phyloP scores from a whole-genome alignment of 2,888 invertebrate genomes.

The Calameuta pallipes region DNA sequence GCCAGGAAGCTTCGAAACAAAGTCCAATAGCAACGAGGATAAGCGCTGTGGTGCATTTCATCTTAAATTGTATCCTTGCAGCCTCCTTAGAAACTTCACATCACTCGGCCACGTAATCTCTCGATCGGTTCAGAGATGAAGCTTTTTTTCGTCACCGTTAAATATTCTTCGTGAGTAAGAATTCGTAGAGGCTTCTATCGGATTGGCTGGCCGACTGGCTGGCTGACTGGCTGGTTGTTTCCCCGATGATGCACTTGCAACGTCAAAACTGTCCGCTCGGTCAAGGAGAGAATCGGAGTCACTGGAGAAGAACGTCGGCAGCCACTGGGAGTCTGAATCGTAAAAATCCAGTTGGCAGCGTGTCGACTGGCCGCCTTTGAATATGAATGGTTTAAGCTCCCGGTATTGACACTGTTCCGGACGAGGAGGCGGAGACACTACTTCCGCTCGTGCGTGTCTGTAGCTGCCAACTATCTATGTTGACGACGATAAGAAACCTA shows the following conservation, averaged over 20 bases:
- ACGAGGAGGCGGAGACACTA: conserved; percentile 54
- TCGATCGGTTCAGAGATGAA: too few species aligned
- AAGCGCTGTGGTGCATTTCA: not conserved
- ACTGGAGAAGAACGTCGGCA: too few species aligned
- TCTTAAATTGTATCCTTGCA: not conserved
- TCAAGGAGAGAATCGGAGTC: too few species aligned
- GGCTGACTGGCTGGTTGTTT: too few species aligned
- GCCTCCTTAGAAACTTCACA: not conserved
- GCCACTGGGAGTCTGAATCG: too few species aligned
- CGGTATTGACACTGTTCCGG: conserved; percentile 26
- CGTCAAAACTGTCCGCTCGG: too few species aligned
- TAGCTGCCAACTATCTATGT: conserved; percentile 57
- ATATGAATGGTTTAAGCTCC: conserved; percentile 28
- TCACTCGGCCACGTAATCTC: not conserved
- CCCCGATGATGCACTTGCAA: too few species aligned
- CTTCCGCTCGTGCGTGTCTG: conserved; percentile 54
- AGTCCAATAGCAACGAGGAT: not conserved
- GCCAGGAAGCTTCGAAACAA: not conserved
- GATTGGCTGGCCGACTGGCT: too few species aligned
- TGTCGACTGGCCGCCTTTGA: too few species aligned
- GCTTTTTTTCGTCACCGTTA: not conserved
- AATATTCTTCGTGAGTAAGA: too few species aligned
- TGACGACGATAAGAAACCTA: conserved; percentile 43
- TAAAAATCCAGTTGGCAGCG: too few species aligned
- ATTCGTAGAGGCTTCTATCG: too few species aligned